Conservation (phyloP, 2,888 invertebrate genomes). For the Agrochola lota region DNA sequence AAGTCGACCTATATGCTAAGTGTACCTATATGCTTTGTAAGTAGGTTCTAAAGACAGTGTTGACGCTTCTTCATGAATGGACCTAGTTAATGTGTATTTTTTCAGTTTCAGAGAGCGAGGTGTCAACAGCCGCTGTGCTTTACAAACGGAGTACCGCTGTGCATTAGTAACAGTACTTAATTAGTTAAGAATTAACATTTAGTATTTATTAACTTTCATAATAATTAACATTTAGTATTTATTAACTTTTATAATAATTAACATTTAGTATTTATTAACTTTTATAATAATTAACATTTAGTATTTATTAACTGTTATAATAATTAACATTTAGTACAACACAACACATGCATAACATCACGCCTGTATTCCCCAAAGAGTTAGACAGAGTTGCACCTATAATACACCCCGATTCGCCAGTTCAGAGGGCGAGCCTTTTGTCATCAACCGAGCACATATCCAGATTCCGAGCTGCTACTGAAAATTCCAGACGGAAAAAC, state of each 20-base stretch:
- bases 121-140: conserved; percentile 32
- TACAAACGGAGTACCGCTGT: conserved; percentile 41
- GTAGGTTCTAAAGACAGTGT: neutral
- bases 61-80: neutral
- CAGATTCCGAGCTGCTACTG: neutral
- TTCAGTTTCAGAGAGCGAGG: conserved; percentile 26
- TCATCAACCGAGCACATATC: neutral
- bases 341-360: neutral
- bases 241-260: neutral
- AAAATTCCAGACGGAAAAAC: neutral
- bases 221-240: no score
- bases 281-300: no score
- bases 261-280: neutral
- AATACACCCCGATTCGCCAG: neutral
- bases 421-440: neutral
- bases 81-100: neutral
- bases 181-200: neutral
- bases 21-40: no score
- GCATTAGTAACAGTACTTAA: conserved; percentile 39
- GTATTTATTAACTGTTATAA: neutral
- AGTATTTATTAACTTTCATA: neutral
- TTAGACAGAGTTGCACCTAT: neutral
- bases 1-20: no score
- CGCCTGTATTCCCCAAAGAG: neutral
- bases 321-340: neutral